Evolutionary conservation across 2,797 vertebrate genomes (phyloP).

Genomic region (Rhadinocentrus ornatus): DNA sequence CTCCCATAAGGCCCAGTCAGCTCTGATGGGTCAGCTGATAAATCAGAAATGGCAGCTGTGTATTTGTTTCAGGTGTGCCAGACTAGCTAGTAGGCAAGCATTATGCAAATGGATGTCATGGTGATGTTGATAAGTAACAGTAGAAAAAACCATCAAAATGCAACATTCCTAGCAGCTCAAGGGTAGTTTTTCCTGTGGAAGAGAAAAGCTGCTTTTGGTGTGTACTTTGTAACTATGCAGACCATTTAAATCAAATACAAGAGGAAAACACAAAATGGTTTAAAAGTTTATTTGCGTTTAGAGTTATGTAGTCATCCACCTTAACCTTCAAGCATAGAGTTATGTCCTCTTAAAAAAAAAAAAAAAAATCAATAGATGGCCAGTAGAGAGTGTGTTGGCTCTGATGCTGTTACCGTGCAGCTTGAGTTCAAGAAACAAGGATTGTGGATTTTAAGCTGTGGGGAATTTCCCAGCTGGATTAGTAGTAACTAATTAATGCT

Average conservation of each 20-base stretch:
- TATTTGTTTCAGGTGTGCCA: not conserved
- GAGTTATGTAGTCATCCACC: no score
- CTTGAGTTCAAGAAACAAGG: conserved; percentile 5
- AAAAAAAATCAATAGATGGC: not conserved
- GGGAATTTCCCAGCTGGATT: conserved; percentile 26
- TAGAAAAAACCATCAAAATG: not conserved
- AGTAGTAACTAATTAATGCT: conserved; percentile 34
- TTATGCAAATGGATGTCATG: not conserved
- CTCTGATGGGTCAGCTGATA: not conserved
- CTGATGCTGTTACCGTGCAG: not conserved
- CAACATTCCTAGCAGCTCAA: not conserved
- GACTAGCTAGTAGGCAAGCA: not conserved
- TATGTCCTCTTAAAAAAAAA: not conserved
- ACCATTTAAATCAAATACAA: not conserved
- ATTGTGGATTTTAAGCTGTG: conserved; percentile 26
- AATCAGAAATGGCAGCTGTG: not conserved
- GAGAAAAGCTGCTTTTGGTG: not conserved
- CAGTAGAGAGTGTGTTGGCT: not conserved
- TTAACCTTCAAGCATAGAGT: not conserved
- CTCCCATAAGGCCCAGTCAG: not conserved
- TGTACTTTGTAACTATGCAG: not conserved
- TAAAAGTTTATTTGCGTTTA: no score
- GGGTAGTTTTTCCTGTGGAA: not conserved
- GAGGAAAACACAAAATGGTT: not conserved
- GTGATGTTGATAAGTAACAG: not conserved